Evolutionary conservation across 2,797 vertebrate species (phyloP).

Genomic region (Pelobates cultripes): DNA sequence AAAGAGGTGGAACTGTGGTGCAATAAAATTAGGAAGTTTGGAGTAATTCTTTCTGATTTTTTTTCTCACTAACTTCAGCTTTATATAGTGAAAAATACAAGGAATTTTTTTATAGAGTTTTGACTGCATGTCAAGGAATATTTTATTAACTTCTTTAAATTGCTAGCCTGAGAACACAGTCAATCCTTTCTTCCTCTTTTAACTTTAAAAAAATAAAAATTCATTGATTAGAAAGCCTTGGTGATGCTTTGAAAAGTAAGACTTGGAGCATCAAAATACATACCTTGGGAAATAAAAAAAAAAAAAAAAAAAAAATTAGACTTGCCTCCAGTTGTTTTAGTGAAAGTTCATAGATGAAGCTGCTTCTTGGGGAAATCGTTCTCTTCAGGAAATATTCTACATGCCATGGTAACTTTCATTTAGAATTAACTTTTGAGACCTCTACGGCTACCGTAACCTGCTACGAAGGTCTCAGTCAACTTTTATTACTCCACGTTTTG

Average conservation of each 20-base stretch:
- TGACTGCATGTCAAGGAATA: too few relatives aligned
- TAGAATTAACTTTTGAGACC: not conserved
- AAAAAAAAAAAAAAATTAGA: not conserved
- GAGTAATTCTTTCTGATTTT: too few relatives aligned
- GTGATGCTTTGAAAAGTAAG: not conserved
- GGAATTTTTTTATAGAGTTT: too few relatives aligned
- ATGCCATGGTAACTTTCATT: not conserved
- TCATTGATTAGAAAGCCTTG: not conserved
- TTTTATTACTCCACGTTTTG: too few relatives aligned
- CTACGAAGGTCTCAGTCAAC: too few relatives aligned
- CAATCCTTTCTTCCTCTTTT: not conserved
- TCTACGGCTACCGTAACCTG: not conserved
- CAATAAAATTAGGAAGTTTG: too few relatives aligned
- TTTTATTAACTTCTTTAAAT: not conserved
- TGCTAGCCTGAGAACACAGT: not conserved
- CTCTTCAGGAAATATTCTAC: not conserved
- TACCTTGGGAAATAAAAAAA: not conserved
- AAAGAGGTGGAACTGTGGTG: too few relatives aligned
- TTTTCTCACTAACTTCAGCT: too few relatives aligned
- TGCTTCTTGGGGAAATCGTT: not conserved
- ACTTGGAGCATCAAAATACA: not conserved
- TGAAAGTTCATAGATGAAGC: not conserved
- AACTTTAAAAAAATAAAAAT: not conserved
- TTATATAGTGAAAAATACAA: too few relatives aligned
- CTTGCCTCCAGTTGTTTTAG: not conserved